Evolutionary conservation across 1,140 invertebrate species (phyloP).

Genomic region (Steinernema khuongi): DNA sequence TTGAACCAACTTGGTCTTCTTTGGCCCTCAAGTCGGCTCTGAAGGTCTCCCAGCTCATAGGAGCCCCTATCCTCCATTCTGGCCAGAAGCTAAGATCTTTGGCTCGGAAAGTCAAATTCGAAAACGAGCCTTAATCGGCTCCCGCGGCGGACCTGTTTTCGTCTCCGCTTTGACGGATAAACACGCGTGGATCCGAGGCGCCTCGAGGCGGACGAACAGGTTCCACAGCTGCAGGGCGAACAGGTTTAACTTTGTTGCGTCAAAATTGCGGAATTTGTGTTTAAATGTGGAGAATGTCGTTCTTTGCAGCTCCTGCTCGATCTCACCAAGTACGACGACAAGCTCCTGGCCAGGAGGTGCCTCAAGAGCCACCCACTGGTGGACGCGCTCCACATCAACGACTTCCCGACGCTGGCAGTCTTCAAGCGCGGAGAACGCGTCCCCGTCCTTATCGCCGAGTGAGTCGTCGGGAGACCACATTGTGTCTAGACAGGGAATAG

Average conservation of each 20-base stretch:
- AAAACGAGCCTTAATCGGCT: too few species aligned
- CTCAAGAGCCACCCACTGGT: constrained; percentile 34
- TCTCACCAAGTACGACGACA: constrained; percentile 28
- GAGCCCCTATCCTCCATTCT: too few species aligned
- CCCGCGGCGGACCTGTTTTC: too few species aligned
- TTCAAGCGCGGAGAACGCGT: constrained; percentile 37
- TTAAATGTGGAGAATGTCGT: not conserved
- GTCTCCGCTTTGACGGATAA: not conserved
- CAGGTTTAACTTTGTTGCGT: not conserved
- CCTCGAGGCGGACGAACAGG: not conserved
- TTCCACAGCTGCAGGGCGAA: not conserved
- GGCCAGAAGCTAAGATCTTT: too few species aligned
- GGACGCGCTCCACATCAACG: constrained; percentile 37
- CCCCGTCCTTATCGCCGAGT: constrained; percentile 37
- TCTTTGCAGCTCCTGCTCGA: constrained; percentile 39
- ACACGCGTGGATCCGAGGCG: constrained; percentile 1
- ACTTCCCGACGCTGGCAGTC: constrained; percentile 40
- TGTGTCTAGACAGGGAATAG: too few species aligned
- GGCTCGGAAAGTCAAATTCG: too few species aligned
- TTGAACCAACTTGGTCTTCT: not conserved
- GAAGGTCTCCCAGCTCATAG: too few species aligned
- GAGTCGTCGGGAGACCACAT: too few species aligned
- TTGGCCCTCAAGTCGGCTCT: too few species aligned
- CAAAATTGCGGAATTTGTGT: not conserved
- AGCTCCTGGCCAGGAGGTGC: constrained; percentile 32